Evolutionary conservation across 2,797 vertebrate species (phyloP).

Genomic region (Pterois miles): DNA sequence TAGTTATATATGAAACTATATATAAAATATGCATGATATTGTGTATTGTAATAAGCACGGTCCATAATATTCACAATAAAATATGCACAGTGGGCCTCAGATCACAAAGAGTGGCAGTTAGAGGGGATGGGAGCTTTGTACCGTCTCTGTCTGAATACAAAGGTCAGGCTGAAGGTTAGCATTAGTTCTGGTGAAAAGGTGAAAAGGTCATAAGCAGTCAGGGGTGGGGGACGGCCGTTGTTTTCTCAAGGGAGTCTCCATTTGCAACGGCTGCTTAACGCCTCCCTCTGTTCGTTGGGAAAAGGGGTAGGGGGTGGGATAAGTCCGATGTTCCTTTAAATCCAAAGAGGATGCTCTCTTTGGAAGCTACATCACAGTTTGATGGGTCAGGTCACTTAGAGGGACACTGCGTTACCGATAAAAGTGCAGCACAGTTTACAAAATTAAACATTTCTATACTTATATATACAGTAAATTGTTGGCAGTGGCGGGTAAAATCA

Average conservation of each 20-base stretch:
- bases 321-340: conserved; percentile 11
- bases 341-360: neutral
- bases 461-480: too few species aligned
- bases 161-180: conserved; percentile 55
- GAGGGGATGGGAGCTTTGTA: neutral
- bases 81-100: conserved; percentile 2
- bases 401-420: neutral
- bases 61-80: conserved; percentile 31
- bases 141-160: conserved; percentile 55
- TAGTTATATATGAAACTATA: neutral
- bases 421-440: neutral
- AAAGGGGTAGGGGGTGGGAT: neutral
- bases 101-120: conserved; percentile 36
- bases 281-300: conserved; percentile 1
- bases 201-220: conserved; percentile 64
- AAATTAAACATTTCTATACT: neutral
- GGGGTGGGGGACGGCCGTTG: neutral
- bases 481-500: too few species aligned
- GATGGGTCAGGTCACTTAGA: neutral
- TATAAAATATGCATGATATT: neutral
- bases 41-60: neutral
- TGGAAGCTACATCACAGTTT: conserved; percentile 1
- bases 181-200: conserved; percentile 67
- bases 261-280: conserved; percentile 42
- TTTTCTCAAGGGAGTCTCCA: conserved; percentile 58